Base-by-base conservation (phyloP, 2,888 invertebrate genomes). In the Seira sanloemensis region DNA sequence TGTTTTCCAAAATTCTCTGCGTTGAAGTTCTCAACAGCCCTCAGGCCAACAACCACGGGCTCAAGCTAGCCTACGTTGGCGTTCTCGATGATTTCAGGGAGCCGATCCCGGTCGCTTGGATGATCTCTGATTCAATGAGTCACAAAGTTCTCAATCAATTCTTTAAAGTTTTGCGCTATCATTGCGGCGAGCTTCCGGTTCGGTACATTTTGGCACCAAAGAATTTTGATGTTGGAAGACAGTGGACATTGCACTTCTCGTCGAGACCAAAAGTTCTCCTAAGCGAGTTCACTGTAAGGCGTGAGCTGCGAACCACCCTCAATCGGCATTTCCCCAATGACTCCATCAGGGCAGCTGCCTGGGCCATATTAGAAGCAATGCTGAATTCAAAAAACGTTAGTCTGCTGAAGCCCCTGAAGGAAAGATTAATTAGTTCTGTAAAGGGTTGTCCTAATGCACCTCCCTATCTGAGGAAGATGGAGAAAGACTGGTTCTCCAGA, bases 101-200 rank as follows among this genome's bases (percentile, higher is more conserved):
- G 72, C 84, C 87, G 4, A 87, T 89, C 37, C 89, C 89, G 7
- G 84, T 87, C 0, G 88, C 87, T 1, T 89, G 89, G 89, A 80
- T 89, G 71, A 78, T 89, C 16, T 67, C 83, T 7, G 86, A 86
- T 72, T 50, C 71, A 2, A 68, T 84, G 4, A 80, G 78, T 5
- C 26, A 58, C 5, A 58, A 87, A 66, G 65, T 86, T 12, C 27
- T 87, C 2, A 75, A 74, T 0, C 84, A 85, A 27, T 87, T 87
- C 46, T 86, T 86, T 77, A 25, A 76, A 18, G 68, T 77, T 21
- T 46, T 89, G 1, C 46, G 75, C 18, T 37, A 67, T 27, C 86
- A 87, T 26, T 86, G 87, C 77, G 86, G 85, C 12, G 85, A 86
- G 18, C 71, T 89, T 9, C 24, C 74, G 1, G 78, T 85, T 5